Evolutionary conservation across 2,888 invertebrate genomes (phyloP).

Genomic region (Urechis unicinctus): DNA sequence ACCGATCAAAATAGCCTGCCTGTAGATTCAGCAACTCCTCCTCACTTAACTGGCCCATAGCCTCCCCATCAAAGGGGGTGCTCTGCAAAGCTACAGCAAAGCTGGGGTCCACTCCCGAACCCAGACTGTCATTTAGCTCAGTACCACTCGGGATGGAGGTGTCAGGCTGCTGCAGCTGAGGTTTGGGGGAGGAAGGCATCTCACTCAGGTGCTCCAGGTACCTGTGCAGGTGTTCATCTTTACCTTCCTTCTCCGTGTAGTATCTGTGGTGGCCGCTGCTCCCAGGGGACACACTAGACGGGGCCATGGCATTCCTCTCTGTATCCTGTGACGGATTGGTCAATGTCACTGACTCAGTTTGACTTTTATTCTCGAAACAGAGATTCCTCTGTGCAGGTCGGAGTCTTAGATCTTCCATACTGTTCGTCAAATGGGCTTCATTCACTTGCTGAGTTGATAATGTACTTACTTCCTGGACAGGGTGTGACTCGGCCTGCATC

Average conservation of each 20-base stretch:
- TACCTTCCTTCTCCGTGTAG: slow-evolving; percentile 31
- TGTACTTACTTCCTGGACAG: neutral
- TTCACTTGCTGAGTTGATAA: neutral
- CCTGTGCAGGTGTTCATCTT: slow-evolving; percentile 40
- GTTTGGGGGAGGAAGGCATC: slow-evolving; percentile 8
- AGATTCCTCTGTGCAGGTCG: slow-evolving; percentile 14
- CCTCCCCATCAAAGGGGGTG: neutral
- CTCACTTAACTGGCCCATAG: neutral
- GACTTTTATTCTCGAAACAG: slow-evolving; percentile 3
- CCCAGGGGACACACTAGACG: too few species aligned
- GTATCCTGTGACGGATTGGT: neutral
- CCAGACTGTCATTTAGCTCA: neutral
- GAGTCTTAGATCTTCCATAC: slow-evolving; percentile 17
- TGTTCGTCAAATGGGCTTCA: slow-evolving; percentile 9
- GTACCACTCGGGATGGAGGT: neutral
- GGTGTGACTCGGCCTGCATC: slow-evolving; percentile 5
- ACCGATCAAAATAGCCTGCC: slow-evolving; percentile 31
- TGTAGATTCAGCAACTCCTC: slow-evolving; percentile 17
- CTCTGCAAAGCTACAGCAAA: neutral
- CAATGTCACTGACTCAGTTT: neutral
- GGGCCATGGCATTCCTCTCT: neutral
- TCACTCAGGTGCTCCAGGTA: slow-evolving; percentile 33
- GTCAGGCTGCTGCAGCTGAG: neutral
- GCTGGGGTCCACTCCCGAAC: neutral
- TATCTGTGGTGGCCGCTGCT: too few species aligned